Percentiles rank a stretch among this genome's conserved stretches.
These are phyloP conservation scores for Sciurus niger DNA, from an alignment of 2,113 vertebrate species.

Conservation along the genomic window DNA sequence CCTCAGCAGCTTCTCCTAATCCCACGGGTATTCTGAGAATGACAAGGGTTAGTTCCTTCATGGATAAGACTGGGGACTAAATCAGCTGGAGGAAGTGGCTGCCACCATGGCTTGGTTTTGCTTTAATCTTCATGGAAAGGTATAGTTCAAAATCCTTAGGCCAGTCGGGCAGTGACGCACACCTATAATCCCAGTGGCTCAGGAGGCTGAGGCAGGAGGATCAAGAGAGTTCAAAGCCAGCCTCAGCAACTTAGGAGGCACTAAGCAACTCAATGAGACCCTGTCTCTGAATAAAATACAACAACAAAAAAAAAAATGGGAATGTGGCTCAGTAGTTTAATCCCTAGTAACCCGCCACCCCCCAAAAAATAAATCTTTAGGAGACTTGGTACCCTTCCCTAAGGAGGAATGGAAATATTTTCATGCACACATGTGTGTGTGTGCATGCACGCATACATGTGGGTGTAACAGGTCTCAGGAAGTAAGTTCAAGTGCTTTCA, in stretches of 20 bases:
- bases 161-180: too few species aligned
- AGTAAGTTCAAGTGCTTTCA: neutral
- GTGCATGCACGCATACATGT: neutral
- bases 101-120: neutral
- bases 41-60: neutral
- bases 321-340: too few species aligned
- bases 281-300: too few species aligned
- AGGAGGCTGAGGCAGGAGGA: too few species aligned
- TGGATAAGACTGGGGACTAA: neutral
- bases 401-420: neutral
- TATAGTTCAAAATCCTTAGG: conserved; percentile 25
- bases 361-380: too few species aligned
- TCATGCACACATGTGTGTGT: neutral
- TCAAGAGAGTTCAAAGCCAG: too few species aligned
- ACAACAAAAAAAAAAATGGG: too few species aligned
- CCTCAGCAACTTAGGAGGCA: too few species aligned
- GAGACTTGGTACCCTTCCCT: neutral
- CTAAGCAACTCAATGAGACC: too few species aligned
- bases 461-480: neutral
- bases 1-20: neutral
- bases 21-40: neutral
- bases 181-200: too few species aligned
- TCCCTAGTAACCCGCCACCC: too few species aligned
- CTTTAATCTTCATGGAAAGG: neutral
- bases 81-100: neutral